Percentiles rank a stretch among this genome's conserved stretches.
These are phyloP conservation scores for Clarias gariepinus DNA, from an alignment of 2,113 vertebrate genomes.

Conservation along the genomic window DNA sequence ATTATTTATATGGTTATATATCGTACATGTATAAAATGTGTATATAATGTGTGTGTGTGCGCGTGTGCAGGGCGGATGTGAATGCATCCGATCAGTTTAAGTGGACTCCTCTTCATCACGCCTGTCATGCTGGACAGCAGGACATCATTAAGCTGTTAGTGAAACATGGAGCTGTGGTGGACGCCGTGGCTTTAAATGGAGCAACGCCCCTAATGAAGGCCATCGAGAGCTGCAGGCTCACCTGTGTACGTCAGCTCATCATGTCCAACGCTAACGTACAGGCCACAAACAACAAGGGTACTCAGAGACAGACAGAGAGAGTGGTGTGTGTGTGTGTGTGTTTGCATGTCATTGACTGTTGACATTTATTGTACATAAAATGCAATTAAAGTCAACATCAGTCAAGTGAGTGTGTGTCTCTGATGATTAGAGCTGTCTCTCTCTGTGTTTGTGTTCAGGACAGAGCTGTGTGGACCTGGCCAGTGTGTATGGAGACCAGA, in stretches of 20 bases:
- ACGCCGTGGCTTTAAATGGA: constrained; percentile 72
- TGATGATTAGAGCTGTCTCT: neutral
- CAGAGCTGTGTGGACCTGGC: constrained; percentile 51
- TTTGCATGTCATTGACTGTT: neutral
- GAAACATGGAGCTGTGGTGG: constrained; percentile 70
- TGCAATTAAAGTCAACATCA: neutral
- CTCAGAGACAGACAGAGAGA: neutral
- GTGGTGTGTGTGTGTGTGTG: neutral
- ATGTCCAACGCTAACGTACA: constrained; percentile 72
- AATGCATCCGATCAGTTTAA: constrained; percentile 81
- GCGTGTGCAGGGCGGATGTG: constrained; percentile 74
- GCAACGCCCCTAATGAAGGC: constrained; percentile 83
- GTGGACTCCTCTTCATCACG: constrained; percentile 86
- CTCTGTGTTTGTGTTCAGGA: neutral
- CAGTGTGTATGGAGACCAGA: constrained; percentile 15
- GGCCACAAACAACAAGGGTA: constrained; percentile 41
- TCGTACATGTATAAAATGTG: too few species aligned
- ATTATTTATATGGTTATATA: neutral
- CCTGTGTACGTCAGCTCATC: constrained; percentile 79
- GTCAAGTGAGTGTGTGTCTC: neutral
- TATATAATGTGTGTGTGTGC: constrained; percentile 13
- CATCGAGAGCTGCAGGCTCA: constrained; percentile 76
- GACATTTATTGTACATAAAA: neutral
- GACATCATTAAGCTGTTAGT: constrained; percentile 75
- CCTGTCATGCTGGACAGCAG: constrained; percentile 79